phyloP scores from a whole-genome alignment of 37 sponge, comb jelly and placozoan genomes.

The Mnemiopsis leidyi region DNA sequence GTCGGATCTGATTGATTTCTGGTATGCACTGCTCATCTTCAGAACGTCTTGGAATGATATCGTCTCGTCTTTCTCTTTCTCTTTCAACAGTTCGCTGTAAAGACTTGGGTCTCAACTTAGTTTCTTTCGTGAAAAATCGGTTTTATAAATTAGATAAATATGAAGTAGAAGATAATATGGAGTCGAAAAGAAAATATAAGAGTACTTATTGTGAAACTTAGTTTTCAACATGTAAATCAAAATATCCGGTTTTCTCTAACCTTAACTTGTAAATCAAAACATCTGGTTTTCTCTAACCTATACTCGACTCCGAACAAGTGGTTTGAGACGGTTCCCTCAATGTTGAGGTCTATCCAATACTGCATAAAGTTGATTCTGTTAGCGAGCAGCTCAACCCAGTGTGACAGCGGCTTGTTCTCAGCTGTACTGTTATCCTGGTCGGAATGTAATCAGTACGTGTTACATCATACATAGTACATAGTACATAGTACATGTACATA shows the following conservation, averaged over 20 bases:
- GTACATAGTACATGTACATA: too few relatives aligned
- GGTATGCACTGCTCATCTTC: slow-evolving; percentile 65
- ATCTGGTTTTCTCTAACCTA: slow-evolving; percentile 5
- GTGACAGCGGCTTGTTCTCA: background rate
- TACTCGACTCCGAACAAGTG: slow-evolving; percentile 37
- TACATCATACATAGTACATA: too few relatives aligned
- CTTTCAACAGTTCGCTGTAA: slow-evolving; percentile 1
- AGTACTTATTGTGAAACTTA: too few relatives aligned
- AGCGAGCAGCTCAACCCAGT: slow-evolving; percentile 21
- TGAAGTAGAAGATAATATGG: too few relatives aligned
- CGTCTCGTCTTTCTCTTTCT: background rate
- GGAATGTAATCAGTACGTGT: too few relatives aligned
- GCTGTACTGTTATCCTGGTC: slow-evolving; percentile 9
- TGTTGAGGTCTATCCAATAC: slow-evolving; percentile 76
- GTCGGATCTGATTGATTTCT: background rate
- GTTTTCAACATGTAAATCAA: too few relatives aligned
- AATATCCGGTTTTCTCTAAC: too few relatives aligned
- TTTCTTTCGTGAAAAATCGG: too few relatives aligned
- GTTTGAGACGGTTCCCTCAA: slow-evolving; percentile 38
- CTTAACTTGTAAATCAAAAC: too few relatives aligned
- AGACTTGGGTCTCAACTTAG: slow-evolving; percentile 39
- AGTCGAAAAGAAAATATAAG: too few relatives aligned
- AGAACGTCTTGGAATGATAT: slow-evolving; percentile 31
- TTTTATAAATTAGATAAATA: too few relatives aligned
- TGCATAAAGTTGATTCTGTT: slow-evolving; percentile 82